Base-by-base conservation (phyloP, 2,888 invertebrate genomes). In the Apamea monoglypha region DNA sequence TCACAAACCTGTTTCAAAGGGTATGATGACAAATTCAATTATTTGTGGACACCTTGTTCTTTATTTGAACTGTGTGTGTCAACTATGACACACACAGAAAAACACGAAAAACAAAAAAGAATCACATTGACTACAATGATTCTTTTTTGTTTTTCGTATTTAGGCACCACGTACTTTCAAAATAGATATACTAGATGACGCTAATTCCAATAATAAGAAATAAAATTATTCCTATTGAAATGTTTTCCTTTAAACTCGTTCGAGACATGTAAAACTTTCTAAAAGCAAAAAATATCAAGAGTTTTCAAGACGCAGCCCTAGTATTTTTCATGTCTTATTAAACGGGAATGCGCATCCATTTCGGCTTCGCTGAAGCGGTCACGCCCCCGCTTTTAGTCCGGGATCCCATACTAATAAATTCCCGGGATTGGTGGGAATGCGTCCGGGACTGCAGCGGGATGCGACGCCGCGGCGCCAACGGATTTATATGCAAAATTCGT, bases 401-500 rank as follows among this genome's bases (percentile, higher is more conserved):
- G 88, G 90, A 91, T 90, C 86, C 87, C 89, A 88, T 90, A 89
- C 89, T 91, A 89, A 93, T 92, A 93, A 92, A 93, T 92, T 91
- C 89, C 89, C 86, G 85, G 87, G 90, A 86, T 88, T 85, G 87
- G 88, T 86, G 83, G 84, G 89, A 90, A 90, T 84, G 91, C 89
- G 91, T 89, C 90, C 91, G 89, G 90, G 90, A 89, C 90, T 90
- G 91, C 92, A 91, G 85, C 85, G 88, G 80, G 90, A 88, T 90
- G 91, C 92, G 94, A 90, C 94, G 88, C 87, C 81, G 84, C 82
- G 94, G 94, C 94, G 94, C 94, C 95, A 89, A 80, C 77, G 88
- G 89, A 92, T 93, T 92, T 93, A 92, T 92, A 92, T 93, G 92
- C 90, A 91, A 93, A 92, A 91, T 91, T 92, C 90, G 90, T 91